Percentiles rank a stretch among this genome's conserved stretches.
phyloP scores from a whole-genome alignment of 2,113 vertebrate genomes.

The Stegostoma tigrinum region DNA sequence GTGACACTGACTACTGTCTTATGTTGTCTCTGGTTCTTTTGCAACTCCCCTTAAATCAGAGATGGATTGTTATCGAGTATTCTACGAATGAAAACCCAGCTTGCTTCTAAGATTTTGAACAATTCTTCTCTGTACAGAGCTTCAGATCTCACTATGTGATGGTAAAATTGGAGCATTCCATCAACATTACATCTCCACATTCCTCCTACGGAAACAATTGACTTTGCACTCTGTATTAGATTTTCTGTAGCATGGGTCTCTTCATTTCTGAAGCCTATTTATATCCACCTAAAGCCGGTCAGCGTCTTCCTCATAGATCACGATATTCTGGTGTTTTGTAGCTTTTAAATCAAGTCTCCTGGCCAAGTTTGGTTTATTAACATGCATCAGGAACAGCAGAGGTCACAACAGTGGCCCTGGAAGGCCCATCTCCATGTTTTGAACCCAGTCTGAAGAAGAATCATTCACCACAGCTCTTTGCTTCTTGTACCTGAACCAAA shows the following conservation, averaged over 20 bases:
- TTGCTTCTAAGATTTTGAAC: background rate
- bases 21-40: background rate
- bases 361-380: background rate
- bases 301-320: background rate
- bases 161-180: background rate
- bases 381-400: background rate
- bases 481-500: background rate
- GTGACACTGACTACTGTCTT: background rate
- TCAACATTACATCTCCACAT: background rate
- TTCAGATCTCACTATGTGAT: background rate
- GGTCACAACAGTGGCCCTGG: background rate
- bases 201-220: background rate
- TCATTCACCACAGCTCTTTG: background rate
- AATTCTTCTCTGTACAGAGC: background rate
- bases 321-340: background rate
- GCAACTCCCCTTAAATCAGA: background rate
- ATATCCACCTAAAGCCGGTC: background rate
- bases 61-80: background rate
- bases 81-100: background rate
- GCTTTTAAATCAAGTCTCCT: background rate
- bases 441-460: background rate
- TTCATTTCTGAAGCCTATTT: background rate
- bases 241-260: background rate
- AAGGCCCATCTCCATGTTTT: background rate
- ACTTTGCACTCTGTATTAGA: background rate